Evolutionary conservation across 1,140 invertebrate species (phyloP), one percentile per base, ranked within the genome.

Genomic region (Asbolus verrucosus): DNA sequence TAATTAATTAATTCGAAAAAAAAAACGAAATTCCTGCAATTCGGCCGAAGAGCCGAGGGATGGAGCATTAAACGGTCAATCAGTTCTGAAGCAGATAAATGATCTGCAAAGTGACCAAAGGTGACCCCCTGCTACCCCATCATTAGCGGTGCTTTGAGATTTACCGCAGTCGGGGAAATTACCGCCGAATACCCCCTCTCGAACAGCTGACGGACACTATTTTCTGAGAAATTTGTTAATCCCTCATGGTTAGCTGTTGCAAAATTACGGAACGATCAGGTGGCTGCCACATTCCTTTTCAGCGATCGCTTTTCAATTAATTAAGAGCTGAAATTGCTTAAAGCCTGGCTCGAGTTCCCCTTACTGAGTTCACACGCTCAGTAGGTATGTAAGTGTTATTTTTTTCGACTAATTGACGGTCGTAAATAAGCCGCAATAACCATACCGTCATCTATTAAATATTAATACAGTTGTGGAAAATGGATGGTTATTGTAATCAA

Each of bases 81-180:
- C 67, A 43, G 61, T 16, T 60, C 65, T 63, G 38, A 27, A 46
- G 30, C 61, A 67, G 70, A 74, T 74, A 68, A 72, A 74, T 74
- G 67, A 65, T 72, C 63, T 67, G 70, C 67, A 65, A 70, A 72
- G 67, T 74, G 71, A 74, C 70, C 72, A 70, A 67, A 72, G 62
- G 70, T 72, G 70, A 72, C 73, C 73, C 66, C 65, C 73, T 67
- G 69, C 21, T 41, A 61, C 59, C 62, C 66, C 36, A 74, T 74
- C 73, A 74, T 74, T 74, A 74, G 73, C 73, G 73, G 73, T 63
- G 62, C 73, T 71, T 74, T 74, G 61, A 54, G 21, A 24, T 13
- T 4, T n/a, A 54, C 46, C 46, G 19, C 46, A 27, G 9, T 43
- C 8, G 13, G 27, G 14, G 46, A 24, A 54, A 54, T 6, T 27